phyloP scores from a whole-genome alignment of 2,888 invertebrate genomes.

The Hirtodrosophila histrioides region DNA sequence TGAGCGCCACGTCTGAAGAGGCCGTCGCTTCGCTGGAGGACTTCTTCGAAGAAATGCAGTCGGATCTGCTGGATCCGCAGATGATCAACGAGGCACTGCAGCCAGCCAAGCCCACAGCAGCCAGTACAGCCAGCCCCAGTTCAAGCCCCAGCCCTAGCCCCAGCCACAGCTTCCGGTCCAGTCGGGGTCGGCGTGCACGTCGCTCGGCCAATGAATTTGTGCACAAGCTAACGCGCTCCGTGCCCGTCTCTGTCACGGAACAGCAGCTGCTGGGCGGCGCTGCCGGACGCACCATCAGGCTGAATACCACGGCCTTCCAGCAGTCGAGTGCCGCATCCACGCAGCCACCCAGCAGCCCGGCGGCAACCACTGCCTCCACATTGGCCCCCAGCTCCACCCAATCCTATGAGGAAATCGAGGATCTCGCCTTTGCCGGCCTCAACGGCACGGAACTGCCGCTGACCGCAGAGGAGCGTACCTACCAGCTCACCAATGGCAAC shows the following conservation, averaged over 20 bases:
- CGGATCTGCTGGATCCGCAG: conserved; percentile 76
- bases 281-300: conserved; percentile 66
- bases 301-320: conserved; percentile 81
- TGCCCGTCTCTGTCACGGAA: conserved; percentile 70
- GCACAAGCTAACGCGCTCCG: conserved; percentile 80
- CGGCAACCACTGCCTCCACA: conserved; percentile 8
- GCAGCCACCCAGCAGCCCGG: conserved; percentile 1
- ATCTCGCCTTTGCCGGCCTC: conserved; percentile 82
- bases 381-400: conserved; percentile 18
- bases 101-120: conserved; percentile 13
- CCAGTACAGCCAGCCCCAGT: neutral
- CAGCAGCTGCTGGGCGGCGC: conserved; percentile 62
- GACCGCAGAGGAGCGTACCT: conserved; percentile 44
- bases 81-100: conserved; percentile 80
- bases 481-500: conserved; percentile 30
- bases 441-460: conserved; percentile 78
- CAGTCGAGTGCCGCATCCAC: conserved; percentile 51
- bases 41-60: conserved; percentile 74
- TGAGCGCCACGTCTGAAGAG: conserved; percentile 24
- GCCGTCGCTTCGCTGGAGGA: conserved; percentile 65
- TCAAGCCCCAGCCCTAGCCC: neutral
- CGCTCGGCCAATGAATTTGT: conserved; percentile 74
- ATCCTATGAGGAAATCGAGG: conserved; percentile 78
- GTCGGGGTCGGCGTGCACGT: conserved; percentile 42
- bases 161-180: neutral